A percentile compares a stretch with the other conserved stretches of the same genome.
phyloP scores from a whole-genome alignment of 1,140 invertebrate genomes.

The Laupala kohalensis region DNA sequence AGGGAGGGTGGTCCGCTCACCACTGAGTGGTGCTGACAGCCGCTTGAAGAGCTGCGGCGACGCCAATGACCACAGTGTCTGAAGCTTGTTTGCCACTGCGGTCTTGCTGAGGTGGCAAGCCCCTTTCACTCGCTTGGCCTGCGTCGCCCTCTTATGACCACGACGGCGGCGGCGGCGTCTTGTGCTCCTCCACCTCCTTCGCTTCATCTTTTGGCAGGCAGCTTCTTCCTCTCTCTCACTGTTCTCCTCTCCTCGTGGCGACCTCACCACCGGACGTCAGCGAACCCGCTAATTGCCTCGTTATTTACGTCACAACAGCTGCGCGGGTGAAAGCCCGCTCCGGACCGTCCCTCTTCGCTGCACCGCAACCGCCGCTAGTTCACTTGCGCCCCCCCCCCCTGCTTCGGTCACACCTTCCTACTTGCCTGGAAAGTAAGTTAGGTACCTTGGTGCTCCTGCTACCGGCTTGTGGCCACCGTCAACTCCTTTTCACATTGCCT shows the following conservation, averaged over 20 bases:
- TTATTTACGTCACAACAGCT: not conserved
- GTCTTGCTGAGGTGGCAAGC: not conserved
- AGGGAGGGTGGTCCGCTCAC: not conserved
- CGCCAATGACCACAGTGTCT: not conserved
- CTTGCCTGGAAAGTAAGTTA: not conserved
- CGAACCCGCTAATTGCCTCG: not conserved
- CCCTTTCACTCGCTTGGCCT: too few species aligned
- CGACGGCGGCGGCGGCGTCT: not conserved
- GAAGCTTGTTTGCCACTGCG: not conserved
- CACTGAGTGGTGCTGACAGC: not conserved
- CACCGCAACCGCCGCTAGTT: not conserved
- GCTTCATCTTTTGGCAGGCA: not conserved
- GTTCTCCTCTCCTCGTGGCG: not conserved
- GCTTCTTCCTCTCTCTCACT: not conserved
- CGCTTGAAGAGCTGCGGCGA: not conserved
- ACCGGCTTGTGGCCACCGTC: too few species aligned
- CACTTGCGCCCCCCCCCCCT: too few species aligned
- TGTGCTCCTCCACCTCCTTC: not conserved
- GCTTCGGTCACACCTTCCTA: not conserved
- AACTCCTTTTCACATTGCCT: too few species aligned
- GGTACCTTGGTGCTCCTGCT: not conserved
- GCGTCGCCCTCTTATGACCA: not conserved
- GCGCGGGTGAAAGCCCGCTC: not conserved
- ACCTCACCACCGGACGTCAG: not conserved
- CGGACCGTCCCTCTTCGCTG: too few species aligned